These are phyloP conservation scores for Ibycter americanus DNA, from an alignment of 2,797 vertebrate species.

Conservation along the genomic window DNA sequence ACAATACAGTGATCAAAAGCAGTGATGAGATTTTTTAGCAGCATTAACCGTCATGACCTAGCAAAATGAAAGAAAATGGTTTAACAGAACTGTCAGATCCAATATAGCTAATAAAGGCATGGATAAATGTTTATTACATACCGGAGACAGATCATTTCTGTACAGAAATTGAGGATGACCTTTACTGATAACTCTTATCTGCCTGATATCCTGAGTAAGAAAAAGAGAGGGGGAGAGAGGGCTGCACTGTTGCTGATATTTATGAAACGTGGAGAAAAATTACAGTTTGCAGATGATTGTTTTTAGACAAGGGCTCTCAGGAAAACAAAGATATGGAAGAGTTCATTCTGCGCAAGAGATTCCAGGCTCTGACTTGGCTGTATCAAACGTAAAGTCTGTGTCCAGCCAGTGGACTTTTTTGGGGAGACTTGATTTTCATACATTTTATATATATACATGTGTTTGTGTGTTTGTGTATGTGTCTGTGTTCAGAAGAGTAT, in stretches of 20 bases:
- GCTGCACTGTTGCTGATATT: constrained; percentile 63
- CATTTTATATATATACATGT: background rate
- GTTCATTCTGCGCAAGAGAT: background rate
- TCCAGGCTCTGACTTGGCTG: background rate
- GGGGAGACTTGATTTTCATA: background rate
- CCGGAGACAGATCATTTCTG: constrained; percentile 98
- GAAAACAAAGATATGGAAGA: background rate
- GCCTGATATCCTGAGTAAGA: constrained; percentile 86
- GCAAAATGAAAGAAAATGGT: constrained; percentile 91
- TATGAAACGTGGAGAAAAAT: constrained; percentile 73
- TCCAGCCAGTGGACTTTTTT: background rate
- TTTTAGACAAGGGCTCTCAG: background rate
- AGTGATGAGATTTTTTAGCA: constrained; percentile 91
- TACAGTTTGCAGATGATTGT: constrained; percentile 68
- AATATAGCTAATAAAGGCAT: constrained; percentile 98
- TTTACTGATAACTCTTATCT: constrained; percentile 94
- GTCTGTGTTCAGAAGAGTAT: background rate
- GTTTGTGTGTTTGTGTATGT: background rate
- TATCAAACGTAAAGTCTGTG: background rate
- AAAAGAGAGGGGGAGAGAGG: constrained; percentile 58
- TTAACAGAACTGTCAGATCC: constrained; percentile 99
- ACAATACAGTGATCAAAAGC: constrained; percentile 84
- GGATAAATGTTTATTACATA: constrained; percentile 99
- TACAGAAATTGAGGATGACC: constrained; percentile 99
- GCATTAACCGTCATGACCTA: constrained; percentile 96